These are phyloP conservation scores for Craterocephalus amniculus DNA, from an alignment of 2,797 vertebrate genomes.

Conservation along the genomic window DNA sequence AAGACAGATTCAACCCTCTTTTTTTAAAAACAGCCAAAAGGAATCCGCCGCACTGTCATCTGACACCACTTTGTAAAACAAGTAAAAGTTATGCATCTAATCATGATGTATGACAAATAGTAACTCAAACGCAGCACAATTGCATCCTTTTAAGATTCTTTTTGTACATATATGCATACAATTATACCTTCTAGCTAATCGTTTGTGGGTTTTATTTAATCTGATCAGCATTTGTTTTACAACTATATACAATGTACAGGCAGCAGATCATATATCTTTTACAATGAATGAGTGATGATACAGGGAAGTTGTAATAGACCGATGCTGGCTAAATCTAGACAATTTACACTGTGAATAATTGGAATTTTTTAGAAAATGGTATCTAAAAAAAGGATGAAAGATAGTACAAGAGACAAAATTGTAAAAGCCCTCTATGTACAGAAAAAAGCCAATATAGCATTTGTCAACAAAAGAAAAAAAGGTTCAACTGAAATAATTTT, in stretches of 20 bases:
- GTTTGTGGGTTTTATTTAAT: slow-evolving; percentile 83
- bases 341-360: slow-evolving; percentile 81
- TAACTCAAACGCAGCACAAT: slow-evolving; percentile 70
- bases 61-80: slow-evolving; percentile 49
- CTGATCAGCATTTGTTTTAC: slow-evolving; percentile 85
- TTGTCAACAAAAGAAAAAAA: slow-evolving; percentile 72
- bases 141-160: slow-evolving; percentile 75
- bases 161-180: slow-evolving; percentile 83
- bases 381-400: slow-evolving; percentile 83
- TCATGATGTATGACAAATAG: slow-evolving; percentile 54
- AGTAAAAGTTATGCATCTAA: slow-evolving; percentile 54
- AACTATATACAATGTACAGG: slow-evolving; percentile 91
- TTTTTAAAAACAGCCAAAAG: slow-evolving; percentile 31
- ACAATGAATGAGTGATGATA: slow-evolving; percentile 81
- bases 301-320: slow-evolving; percentile 73
- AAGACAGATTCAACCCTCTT: slow-evolving; percentile 41
- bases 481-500: slow-evolving; percentile 74
- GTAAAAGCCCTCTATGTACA: slow-evolving; percentile 89
- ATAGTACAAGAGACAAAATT: slow-evolving; percentile 81
- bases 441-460: slow-evolving; percentile 81
- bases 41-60: slow-evolving; percentile 36
- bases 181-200: slow-evolving; percentile 81
- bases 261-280: slow-evolving; percentile 85
- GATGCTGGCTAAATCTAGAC: slow-evolving; percentile 76
- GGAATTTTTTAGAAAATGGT: slow-evolving; percentile 80